A percentile compares a stretch with the other conserved stretches of the same genome.
Evolutionary conservation across 1,140 invertebrate species (phyloP).

Genomic region (Gryllus bimaculatus): DNA sequence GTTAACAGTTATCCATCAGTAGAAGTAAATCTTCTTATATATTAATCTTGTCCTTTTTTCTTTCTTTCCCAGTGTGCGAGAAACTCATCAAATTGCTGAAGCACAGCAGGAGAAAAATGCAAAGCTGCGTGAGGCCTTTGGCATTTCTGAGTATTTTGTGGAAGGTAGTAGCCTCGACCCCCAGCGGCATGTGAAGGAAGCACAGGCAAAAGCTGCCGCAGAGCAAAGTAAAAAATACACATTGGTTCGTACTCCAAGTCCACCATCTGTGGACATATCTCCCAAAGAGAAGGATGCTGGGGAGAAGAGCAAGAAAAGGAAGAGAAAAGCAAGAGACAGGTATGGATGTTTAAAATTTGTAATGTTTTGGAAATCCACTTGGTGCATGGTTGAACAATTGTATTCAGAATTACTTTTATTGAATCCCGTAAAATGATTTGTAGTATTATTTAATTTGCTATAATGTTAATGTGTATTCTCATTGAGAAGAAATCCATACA

Average conservation of each 20-base stretch:
- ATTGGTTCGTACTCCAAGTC: constrained; percentile 50
- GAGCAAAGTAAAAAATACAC: constrained; percentile 47
- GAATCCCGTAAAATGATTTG: background rate
- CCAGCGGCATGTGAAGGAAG: constrained; percentile 68
- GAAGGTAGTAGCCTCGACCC: constrained; percentile 89
- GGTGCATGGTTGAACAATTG: too few species aligned
- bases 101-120: constrained; percentile 96
- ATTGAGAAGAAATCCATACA: too few species aligned
- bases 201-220: constrained; percentile 47
- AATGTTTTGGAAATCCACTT: too few species aligned
- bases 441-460: background rate
- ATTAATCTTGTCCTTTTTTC: constrained; percentile 19
- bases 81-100: constrained; percentile 91
- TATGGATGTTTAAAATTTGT: background rate
- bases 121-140: constrained; percentile 83
- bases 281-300: constrained; percentile 25
- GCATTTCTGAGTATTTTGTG: constrained; percentile 86
- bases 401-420: background rate
- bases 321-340: constrained; percentile 19
- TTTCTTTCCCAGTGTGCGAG: constrained; percentile 61
- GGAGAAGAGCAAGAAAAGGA: constrained; percentile 23
- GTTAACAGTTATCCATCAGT: background rate
- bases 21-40: background rate
- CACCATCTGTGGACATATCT: constrained; percentile 27
- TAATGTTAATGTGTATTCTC: too few species aligned